A percentile compares a stretch with the other conserved stretches of the same genome.
Evolutionary conservation across 2,888 invertebrate genomes (phyloP).

Genomic region (Eristalis arbustorum): DNA sequence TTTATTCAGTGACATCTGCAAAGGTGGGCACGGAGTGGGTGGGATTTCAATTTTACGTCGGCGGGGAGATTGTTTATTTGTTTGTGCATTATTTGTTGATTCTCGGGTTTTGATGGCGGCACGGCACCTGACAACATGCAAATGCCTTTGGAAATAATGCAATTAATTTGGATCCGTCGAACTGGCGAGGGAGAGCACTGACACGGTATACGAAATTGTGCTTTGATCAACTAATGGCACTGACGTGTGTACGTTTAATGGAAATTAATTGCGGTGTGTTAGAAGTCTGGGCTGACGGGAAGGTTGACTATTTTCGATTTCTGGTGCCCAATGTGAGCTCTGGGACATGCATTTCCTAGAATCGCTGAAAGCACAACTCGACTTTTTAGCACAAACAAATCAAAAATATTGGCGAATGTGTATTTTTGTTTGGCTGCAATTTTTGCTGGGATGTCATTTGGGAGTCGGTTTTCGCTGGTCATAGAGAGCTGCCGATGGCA

Average conservation of each 20-base stretch:
- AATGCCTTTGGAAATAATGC: slow-evolving; percentile 52
- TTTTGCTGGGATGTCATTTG: too few species aligned
- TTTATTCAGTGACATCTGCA: slow-evolving; percentile 16
- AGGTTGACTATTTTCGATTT: not conserved
- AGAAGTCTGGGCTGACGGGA: not conserved
- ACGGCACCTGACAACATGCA: slow-evolving; percentile 36
- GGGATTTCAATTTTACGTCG: not conserved
- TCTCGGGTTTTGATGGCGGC: slow-evolving; percentile 23
- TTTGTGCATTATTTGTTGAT: slow-evolving; percentile 1
- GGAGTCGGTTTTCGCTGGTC: too few species aligned
- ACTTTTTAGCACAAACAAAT: too few species aligned
- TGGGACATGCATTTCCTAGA: too few species aligned
- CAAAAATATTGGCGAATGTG: too few species aligned
- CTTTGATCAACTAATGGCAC: not conserved
- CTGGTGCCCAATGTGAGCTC: too few species aligned
- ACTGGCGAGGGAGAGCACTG: not conserved
- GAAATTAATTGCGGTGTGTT: not conserved
- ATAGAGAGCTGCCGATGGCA: too few species aligned
- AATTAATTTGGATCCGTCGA: slow-evolving; percentile 51
- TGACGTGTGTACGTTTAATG: not conserved
- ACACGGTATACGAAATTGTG: not conserved
- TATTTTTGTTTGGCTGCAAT: too few species aligned
- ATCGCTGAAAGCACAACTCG: too few species aligned
- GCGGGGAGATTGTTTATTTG: slow-evolving; percentile 5
- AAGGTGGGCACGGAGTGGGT: not conserved